Percentiles rank a stretch among this genome's conserved stretches.
phyloP scores from a whole-genome alignment of 2,888 invertebrate species.

The Lepidochitona cinerea region DNA sequence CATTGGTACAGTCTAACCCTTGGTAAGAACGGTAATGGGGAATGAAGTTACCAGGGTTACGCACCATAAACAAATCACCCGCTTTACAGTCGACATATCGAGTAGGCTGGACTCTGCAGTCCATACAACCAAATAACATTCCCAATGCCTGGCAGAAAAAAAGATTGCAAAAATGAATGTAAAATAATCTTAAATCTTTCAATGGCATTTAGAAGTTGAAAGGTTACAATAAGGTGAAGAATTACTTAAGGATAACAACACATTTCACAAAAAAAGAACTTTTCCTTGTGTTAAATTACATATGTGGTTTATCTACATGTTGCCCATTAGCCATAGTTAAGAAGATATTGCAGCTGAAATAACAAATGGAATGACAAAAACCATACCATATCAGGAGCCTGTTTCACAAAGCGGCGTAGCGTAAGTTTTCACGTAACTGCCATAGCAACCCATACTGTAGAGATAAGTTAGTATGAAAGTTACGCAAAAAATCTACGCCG shows the following conservation, averaged over 20 bases:
- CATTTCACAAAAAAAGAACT: neutral
- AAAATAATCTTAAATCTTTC: too few species aligned
- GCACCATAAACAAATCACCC: constrained; percentile 97
- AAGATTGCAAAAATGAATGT: neutral
- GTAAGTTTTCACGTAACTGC: too few species aligned
- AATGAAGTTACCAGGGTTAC: constrained; percentile 95
- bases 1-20: constrained; percentile 86
- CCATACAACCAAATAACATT: constrained; percentile 98
- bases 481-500: too few species aligned
- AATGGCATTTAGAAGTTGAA: neutral
- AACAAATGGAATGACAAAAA: too few species aligned
- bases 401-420: too few species aligned
- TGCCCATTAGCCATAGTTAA: too few species aligned
- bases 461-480: too few species aligned
- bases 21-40: constrained; percentile 91
- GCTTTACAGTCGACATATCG: constrained; percentile 95
- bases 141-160: constrained; percentile 85
- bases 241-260: neutral
- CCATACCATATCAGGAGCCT: too few species aligned
- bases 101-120: constrained; percentile 96
- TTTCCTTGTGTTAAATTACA: too few species aligned
- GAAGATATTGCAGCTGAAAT: too few species aligned
- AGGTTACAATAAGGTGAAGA: neutral
- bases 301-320: too few species aligned
- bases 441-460: too few species aligned